Percentiles rank a stretch among this genome's conserved stretches.
phyloP scores from a whole-genome alignment of 2,113 vertebrate genomes.

The Pardalotus punctatus region DNA sequence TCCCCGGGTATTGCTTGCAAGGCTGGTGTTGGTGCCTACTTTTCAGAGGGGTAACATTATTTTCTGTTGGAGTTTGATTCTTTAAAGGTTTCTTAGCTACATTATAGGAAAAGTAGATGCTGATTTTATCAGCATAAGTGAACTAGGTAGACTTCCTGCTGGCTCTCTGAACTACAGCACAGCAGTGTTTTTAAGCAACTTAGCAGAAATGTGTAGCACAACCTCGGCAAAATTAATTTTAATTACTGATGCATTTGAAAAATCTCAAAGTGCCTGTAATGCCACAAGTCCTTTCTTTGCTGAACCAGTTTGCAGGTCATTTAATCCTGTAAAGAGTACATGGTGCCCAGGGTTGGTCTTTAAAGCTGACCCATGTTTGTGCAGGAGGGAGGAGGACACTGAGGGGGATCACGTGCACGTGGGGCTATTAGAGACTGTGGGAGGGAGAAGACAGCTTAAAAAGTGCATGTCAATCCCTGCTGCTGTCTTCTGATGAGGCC shows the following conservation, averaged over 20 bases:
- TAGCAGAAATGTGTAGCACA: neutral
- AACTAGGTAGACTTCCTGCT: neutral
- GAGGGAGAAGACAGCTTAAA: neutral
- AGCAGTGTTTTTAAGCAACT: neutral
- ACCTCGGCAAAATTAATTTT: neutral
- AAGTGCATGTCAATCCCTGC: neutral
- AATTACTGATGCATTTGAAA: constrained; percentile 26
- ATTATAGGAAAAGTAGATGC: neutral
- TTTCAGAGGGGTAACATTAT: neutral
- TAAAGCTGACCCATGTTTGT: neutral
- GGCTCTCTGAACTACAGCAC: neutral
- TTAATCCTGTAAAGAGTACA: neutral
- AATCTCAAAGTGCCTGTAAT: neutral
- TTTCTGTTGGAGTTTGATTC: neutral
- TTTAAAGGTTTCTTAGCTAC: neutral
- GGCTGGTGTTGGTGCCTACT: neutral
- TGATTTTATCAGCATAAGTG: neutral
- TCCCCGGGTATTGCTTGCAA: neutral
- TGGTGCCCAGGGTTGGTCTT: neutral
- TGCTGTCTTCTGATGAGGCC: neutral
- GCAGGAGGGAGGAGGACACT: neutral
- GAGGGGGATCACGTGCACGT: fast-evolving
- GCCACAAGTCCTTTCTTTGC: neutral
- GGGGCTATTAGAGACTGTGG: neutral
- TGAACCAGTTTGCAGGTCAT: neutral